Conservation (phyloP, 2,888 invertebrate genomes). For the Neocrepidodera transversa region DNA sequence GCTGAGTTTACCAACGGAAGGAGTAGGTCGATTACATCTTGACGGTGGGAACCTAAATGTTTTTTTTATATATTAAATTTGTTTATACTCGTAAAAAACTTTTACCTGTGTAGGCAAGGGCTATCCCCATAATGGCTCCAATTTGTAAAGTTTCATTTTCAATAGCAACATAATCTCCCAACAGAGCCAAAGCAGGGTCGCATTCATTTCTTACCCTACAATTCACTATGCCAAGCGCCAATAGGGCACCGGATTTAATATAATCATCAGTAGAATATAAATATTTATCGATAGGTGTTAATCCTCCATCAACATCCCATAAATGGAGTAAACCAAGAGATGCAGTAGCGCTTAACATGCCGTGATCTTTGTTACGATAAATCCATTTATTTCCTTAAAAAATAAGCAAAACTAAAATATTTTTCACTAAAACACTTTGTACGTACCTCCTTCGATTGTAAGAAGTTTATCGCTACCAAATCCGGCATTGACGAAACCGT, state of each 20-base stretch:
- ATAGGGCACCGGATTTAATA: slow-evolving; percentile 95
- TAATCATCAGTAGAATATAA: slow-evolving; percentile 61
- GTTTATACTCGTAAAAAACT: background rate
- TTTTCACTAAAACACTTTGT: too few species aligned
- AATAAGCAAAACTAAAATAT: too few species aligned
- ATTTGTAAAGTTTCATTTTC: slow-evolving; percentile 83
- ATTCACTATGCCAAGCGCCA: slow-evolving; percentile 97
- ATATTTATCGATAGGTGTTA: slow-evolving; percentile 98
- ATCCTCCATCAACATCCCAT: slow-evolving; percentile 98
- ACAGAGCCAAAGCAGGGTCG: slow-evolving; percentile 94
- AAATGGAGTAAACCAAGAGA: slow-evolving; percentile 93
- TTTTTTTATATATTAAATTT: background rate
- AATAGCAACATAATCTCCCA: slow-evolving; percentile 92
- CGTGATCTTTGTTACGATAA: slow-evolving; percentile 86
- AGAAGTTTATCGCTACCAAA: slow-evolving; percentile 96
- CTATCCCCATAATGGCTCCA: slow-evolving; percentile 86
- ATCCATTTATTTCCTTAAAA: slow-evolving; percentile 57
- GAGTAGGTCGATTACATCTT: slow-evolving; percentile 84
- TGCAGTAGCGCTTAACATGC: slow-evolving; percentile 97
- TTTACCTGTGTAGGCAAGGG: slow-evolving; percentile 92
- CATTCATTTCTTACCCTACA: slow-evolving; percentile 97
- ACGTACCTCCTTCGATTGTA: slow-evolving; percentile 74
- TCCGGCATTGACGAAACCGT: slow-evolving; percentile 72
- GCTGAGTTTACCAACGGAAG: slow-evolving; percentile 83
- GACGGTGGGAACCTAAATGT: slow-evolving; percentile 61